Evolutionary conservation across 1,140 invertebrate genomes (phyloP).

Genomic region (Drosophila takahashii): DNA sequence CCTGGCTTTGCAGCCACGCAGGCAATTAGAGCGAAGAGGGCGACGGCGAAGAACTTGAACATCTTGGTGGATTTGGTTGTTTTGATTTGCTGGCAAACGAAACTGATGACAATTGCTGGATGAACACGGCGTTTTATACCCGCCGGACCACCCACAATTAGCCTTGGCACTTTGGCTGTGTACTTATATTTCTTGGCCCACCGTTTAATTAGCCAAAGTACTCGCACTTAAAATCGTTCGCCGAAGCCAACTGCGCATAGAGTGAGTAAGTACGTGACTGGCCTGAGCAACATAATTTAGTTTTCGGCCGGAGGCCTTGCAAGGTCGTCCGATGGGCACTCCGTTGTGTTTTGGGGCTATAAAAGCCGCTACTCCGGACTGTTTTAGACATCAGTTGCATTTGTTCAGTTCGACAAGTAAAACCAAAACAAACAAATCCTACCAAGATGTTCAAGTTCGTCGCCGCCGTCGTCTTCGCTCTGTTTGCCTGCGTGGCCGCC

Average conservation of each 20-base stretch:
- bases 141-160: slow-evolving; percentile 20
- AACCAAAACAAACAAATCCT: slow-evolving; percentile 32
- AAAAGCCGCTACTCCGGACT: slow-evolving; percentile 26
- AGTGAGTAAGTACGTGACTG: slow-evolving; percentile 38
- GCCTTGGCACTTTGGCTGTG: slow-evolving; percentile 33
- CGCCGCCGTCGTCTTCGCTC: slow-evolving; percentile 66
- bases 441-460: slow-evolving; percentile 79
- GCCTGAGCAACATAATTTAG: slow-evolving; percentile 26
- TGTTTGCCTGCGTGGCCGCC: slow-evolving; percentile 67
- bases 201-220: slow-evolving; percentile 32
- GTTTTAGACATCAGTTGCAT: slow-evolving; percentile 65
- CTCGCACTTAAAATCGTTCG: slow-evolving; percentile 13
- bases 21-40: slow-evolving; percentile 61
- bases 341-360: slow-evolving; percentile 18
- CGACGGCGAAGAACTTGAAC: slow-evolving; percentile 73
- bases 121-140: slow-evolving; percentile 49
- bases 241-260: slow-evolving; percentile 22
- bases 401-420: slow-evolving; percentile 55
- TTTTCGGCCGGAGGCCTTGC: slow-evolving; percentile 44
- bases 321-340: slow-evolving; percentile 35
- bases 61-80: slow-evolving; percentile 52
- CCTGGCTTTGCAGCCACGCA: slow-evolving; percentile 71
- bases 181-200: slow-evolving; percentile 16
- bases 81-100: slow-evolving; percentile 52
- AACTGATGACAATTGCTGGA: slow-evolving; percentile 57